A percentile compares a stretch with the other conserved stretches of the same genome.
These are phyloP conservation scores for Ictidomys tridecemlineatus DNA, from an alignment of 2,113 vertebrate genomes.

Conservation along the genomic window DNA sequence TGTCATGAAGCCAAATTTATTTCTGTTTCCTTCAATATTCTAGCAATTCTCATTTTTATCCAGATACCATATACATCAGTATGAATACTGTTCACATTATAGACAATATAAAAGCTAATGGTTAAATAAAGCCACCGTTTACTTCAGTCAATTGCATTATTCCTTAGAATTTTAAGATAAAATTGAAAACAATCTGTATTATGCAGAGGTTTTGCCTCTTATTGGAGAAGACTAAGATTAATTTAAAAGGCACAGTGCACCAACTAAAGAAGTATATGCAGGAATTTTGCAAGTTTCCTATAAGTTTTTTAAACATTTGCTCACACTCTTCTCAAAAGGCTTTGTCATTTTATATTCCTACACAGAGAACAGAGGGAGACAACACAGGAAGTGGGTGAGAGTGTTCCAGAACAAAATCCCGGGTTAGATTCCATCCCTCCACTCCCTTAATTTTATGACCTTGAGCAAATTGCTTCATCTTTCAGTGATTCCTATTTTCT, in stretches of 20 bases:
- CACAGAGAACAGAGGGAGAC: not conserved
- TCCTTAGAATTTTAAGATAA: constrained; percentile 24
- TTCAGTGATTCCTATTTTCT: not conserved
- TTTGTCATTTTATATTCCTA: not conserved
- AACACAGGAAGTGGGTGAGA: not conserved
- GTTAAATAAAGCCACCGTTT: constrained; percentile 9
- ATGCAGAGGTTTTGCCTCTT: not conserved
- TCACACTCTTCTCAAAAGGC: not conserved
- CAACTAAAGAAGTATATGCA: not conserved
- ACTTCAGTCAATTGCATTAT: not conserved
- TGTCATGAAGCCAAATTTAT: not conserved
- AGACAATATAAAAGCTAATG: not conserved
- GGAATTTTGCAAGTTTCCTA: not conserved
- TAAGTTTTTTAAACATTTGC: not conserved
- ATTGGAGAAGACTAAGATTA: not conserved
- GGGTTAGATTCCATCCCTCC: accelerated
- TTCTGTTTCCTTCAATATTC: not conserved
- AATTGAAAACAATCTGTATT: not conserved
- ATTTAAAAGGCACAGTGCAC: not conserved
- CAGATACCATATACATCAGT: not conserved
- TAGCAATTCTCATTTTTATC: not conserved
- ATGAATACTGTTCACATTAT: not conserved
- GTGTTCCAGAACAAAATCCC: not conserved
- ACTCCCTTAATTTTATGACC: not conserved
- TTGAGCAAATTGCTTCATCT: not conserved